phyloP scores from a whole-genome alignment of 2,113 vertebrate species.

The Ptilonorhynchus violaceus region DNA sequence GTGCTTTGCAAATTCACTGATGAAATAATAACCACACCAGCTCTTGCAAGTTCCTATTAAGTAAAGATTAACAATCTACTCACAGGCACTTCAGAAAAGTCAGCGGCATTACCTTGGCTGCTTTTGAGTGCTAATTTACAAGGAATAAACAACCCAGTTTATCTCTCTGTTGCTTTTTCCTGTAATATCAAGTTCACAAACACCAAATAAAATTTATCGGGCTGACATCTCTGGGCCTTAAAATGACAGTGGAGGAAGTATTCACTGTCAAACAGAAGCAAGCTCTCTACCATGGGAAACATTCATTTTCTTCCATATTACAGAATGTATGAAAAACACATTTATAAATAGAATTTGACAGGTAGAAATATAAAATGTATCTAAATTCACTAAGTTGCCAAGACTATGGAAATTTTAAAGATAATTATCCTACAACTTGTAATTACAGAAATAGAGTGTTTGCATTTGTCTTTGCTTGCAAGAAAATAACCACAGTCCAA shows the following conservation, averaged over 20 bases:
- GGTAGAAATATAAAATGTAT: background rate
- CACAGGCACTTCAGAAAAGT: background rate
- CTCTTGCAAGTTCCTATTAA: background rate
- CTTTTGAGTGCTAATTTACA: background rate
- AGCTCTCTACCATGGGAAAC: background rate
- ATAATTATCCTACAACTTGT: background rate
- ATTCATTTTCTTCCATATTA: background rate
- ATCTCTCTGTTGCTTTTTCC: background rate
- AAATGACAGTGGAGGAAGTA: background rate
- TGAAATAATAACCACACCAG: background rate
- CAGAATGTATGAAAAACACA: background rate
- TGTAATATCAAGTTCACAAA: background rate
- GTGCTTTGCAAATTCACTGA: background rate
- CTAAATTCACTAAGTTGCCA: background rate
- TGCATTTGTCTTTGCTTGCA: background rate
- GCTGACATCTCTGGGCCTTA: background rate
- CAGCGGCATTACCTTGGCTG: background rate
- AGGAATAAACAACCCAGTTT: background rate
- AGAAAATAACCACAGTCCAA: background rate
- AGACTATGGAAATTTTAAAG: background rate
- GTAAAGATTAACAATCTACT: background rate
- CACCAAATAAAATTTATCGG: background rate
- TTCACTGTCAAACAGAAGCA: background rate
- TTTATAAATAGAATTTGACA: background rate
- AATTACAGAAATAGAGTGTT: background rate